Evolutionary conservation across 2,113 vertebrate genomes (phyloP), one percentile per base, ranked within the genome.

Genomic region (Perca flavescens): DNA sequence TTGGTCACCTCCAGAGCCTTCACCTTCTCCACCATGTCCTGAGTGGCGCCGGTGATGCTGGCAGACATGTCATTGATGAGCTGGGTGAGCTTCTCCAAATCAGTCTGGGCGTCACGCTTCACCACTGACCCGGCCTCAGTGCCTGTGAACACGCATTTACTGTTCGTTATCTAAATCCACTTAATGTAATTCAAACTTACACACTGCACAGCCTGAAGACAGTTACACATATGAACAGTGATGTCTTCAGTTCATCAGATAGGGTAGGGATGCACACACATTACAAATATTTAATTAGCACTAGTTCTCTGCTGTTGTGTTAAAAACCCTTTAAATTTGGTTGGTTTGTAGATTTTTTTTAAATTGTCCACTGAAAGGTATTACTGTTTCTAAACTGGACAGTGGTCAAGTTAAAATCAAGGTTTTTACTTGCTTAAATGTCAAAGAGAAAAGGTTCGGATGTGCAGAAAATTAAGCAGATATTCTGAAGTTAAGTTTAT

Each of bases 21-120:
- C 46, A 94, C 60, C 61, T 85, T 90, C 65, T 94, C 90, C 77
- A 94, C 74, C 57, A 94, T 61, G 8, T 91, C 88, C 77, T 87
- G 71, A 34, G 88, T 80, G 1, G 76, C 47, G 1, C 10, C 6
- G 62, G 63, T 74, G 76, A 91, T 3, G 72, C 60, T 79, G 75
- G 74, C 22, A 1, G 89, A 85, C 70, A 92, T 83, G 2, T 93
- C 90, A 5, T 66, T 83, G 80, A 94, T 76, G 58, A 91, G 68
- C 74, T 85, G 80, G 72, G 73, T 73, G 69, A 95, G 58, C 28
- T 14, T 88, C 7, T 93, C 87, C 36, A 91, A 16, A 1, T 94
- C 92, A 4, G 85, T 14, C 70, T 85, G 34, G 54, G 78, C 17
- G 0, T 93, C 94, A 54, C 90, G 90, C 82, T 91, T 94, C 66